Evolutionary conservation across 2,888 invertebrate species (phyloP), one percentile per base, ranked within the genome.

Genomic region (Drosophila yooni): DNA sequence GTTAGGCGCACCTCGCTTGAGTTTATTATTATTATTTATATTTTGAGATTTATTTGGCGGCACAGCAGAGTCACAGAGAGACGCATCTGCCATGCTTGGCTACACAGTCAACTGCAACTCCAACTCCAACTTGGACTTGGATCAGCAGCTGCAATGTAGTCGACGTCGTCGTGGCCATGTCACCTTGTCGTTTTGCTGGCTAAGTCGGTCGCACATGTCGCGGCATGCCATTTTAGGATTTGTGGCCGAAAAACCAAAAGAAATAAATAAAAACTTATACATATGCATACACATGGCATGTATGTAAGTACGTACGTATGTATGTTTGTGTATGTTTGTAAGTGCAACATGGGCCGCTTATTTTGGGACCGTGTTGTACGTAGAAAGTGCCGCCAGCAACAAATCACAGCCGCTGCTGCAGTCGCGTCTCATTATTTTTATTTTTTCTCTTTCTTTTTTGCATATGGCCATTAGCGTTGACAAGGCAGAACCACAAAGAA

Each of bases 171-270:
- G 63, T 82, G 70, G 70, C 62, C 89, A 74, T 86, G 89, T 90
- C 86, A 83, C 83, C 83, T 86, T 87, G 89, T 90, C 87, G 40
- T 21, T 29, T 73, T 72, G 71, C 63, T 76, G 81, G 83, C 79
- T 83, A 90, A 86, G 89, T 88, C 90, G 90, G 91, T 88, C 91
- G 91, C 82, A 83, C 88, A 87, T 91, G 89, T 90, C 87, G 89
- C 88, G 62, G 86, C 81, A 85, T 90, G 88, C 88, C 88, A 91
- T 88, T 91, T 89, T 87, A 88, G 88, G 91, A 91, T 91, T 87
- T 87, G 89, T 87, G 85, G 81, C 89, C 83, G 70, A 71, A 86
- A 76, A 73, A 72, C 54, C 59, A 74, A 70, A 76, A 52, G 27
- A 63, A 48, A 67, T 59, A 70, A 64, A 64, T 65, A 60, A 50